These are phyloP conservation scores for Andrena dorsata DNA, from an alignment of 2,888 invertebrate genomes.

Conservation along the genomic window DNA sequence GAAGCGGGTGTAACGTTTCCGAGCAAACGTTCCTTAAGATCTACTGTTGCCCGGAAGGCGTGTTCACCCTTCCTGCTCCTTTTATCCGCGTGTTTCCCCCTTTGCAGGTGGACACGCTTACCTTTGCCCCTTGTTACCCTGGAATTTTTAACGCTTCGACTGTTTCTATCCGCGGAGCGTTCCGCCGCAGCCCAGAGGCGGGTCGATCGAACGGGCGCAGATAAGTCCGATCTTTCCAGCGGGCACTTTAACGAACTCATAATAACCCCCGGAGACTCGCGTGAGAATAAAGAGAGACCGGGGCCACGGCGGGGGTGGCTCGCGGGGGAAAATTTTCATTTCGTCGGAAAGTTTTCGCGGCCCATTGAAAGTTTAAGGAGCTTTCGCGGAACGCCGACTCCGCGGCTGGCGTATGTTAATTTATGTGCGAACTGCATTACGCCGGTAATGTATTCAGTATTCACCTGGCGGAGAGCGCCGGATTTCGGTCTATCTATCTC, in stretches of 20 bases:
- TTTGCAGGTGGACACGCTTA: too few relatives aligned
- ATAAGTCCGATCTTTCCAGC: constrained; percentile 31
- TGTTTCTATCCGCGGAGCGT: not conserved
- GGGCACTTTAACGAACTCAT: constrained; percentile 48
- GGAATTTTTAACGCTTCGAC: too few relatives aligned
- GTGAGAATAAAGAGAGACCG: constrained; percentile 32
- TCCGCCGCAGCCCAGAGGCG: constrained; percentile 14
- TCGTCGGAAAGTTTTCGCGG: constrained; percentile 71
- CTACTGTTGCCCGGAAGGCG: too few relatives aligned
- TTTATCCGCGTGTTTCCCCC: too few relatives aligned
- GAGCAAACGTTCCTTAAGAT: too few relatives aligned
- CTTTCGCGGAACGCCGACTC: constrained; percentile 64
- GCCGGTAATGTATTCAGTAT: constrained; percentile 71
- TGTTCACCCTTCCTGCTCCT: too few relatives aligned
- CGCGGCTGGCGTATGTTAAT: constrained; percentile 72
- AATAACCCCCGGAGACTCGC: constrained; percentile 45
- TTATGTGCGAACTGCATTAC: constrained; percentile 75
- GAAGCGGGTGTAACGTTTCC: too few relatives aligned
- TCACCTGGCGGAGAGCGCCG: constrained; percentile 51
- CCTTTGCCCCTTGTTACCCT: too few relatives aligned
- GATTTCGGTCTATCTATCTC: constrained; percentile 52
- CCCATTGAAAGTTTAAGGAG: constrained; percentile 73
- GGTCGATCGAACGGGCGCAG: constrained; percentile 29
- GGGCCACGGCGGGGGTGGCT: constrained; percentile 23
- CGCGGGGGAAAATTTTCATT: constrained; percentile 72